Conservation (phyloP, 2,113 vertebrate genomes). For the Syrrhaptes paradoxus region DNA sequence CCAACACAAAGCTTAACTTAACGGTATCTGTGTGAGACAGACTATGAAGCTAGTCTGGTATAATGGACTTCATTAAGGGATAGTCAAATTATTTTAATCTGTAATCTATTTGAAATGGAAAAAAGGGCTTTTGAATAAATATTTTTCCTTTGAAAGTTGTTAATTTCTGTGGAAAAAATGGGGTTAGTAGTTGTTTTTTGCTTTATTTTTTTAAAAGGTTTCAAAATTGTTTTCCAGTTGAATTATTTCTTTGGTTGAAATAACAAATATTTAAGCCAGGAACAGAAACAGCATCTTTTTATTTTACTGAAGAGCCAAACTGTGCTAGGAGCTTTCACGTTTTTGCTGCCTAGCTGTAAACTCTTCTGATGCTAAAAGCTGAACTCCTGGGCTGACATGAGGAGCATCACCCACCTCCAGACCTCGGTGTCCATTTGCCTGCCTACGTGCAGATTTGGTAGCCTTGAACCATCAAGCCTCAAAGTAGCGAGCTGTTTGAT, state of each 20-base stretch:
- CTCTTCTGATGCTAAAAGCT: background rate
- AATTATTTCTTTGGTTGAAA: slow-evolving; percentile 14
- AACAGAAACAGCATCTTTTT: background rate
- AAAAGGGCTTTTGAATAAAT: slow-evolving; percentile 18
- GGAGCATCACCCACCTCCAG: background rate
- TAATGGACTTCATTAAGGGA: slow-evolving; percentile 52
- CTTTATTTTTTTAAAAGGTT: background rate
- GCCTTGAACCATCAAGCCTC: background rate
- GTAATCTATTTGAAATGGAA: slow-evolving; percentile 40
- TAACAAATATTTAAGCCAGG: slow-evolving; percentile 3
- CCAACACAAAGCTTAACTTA: slow-evolving; percentile 41
- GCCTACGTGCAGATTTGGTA: background rate
- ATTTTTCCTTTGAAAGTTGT: slow-evolving; percentile 27
- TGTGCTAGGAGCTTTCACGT: background rate
- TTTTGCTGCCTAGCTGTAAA: background rate
- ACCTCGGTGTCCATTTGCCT: background rate
- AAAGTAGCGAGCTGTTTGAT: background rate
- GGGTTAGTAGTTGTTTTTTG: background rate
- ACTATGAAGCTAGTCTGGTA: slow-evolving; percentile 29
- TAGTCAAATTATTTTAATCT: slow-evolving; percentile 48
- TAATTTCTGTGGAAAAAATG: background rate
- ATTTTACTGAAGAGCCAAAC: background rate
- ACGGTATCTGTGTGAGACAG: slow-evolving; percentile 49
- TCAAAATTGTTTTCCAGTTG: slow-evolving; percentile 10
- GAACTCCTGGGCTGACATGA: background rate